Evolutionary conservation across 2,888 invertebrate species (phyloP).

Genomic region (Drosophila demipolita): DNA sequence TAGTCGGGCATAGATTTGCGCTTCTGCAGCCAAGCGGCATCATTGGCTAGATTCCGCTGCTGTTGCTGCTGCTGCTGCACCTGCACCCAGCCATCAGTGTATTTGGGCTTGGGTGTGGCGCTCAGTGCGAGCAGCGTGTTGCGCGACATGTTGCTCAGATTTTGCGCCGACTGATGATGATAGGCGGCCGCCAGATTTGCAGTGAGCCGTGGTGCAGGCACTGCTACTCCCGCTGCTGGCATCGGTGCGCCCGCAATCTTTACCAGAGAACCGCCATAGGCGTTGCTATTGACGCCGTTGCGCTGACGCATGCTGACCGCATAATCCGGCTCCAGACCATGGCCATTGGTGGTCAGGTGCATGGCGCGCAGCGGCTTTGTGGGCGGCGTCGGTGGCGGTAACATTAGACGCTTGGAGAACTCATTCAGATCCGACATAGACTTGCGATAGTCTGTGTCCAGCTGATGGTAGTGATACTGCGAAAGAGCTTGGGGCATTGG

Average conservation of each 20-base stretch:
- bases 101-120: constrained; percentile 91
- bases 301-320: constrained; percentile 67
- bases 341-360: constrained; percentile 67
- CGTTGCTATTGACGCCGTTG: constrained; percentile 23
- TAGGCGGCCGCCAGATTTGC: constrained; percentile 58
- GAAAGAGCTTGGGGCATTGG: constrained; percentile 72
- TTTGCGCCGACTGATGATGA: constrained; percentile 81
- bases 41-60: constrained; percentile 77
- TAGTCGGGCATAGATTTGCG: constrained; percentile 87
- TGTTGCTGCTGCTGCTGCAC: constrained; percentile 78
- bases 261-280: constrained; percentile 79
- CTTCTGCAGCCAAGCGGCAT: constrained; percentile 86
- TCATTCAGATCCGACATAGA: constrained; percentile 87
- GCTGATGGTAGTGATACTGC: constrained; percentile 81
- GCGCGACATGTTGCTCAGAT: constrained; percentile 87
- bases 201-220: constrained; percentile 54
- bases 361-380: constrained; percentile 86
- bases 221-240: constrained; percentile 40
- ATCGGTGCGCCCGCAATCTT: constrained; percentile 75
- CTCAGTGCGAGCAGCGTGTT: constrained; percentile 90
- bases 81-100: constrained; percentile 86
- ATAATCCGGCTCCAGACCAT: constrained; percentile 60
- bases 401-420: constrained; percentile 82
- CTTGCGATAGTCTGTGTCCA: constrained; percentile 86
- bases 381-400: constrained; percentile 86